Conservation (phyloP, 2,888 invertebrate species). For the Eristalinus sepulchralis region DNA sequence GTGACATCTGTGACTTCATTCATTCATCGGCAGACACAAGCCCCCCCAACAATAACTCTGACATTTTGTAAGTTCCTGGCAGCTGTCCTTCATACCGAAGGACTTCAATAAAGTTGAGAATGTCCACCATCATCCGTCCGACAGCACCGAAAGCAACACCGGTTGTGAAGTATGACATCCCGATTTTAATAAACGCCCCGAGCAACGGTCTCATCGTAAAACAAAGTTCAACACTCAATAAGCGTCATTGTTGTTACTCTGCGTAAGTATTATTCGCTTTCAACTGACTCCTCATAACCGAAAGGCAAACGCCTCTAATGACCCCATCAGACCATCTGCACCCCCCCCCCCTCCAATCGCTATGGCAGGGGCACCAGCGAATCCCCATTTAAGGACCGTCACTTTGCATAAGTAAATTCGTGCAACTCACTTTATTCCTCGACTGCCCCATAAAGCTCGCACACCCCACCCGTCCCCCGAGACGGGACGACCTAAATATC, state of each 20-base stretch:
- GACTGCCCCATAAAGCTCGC: conserved; percentile 40
- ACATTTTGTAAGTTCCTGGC: background rate
- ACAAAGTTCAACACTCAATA: background rate
- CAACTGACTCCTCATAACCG: background rate
- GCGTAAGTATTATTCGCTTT: background rate
- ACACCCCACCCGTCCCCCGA: background rate
- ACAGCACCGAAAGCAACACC: background rate
- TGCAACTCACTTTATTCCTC: conserved; percentile 40
- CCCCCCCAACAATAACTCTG: background rate
- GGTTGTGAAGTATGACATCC: background rate
- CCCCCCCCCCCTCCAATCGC: conserved; percentile 11
- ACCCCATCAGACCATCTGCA: conserved; percentile 22
- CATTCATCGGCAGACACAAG: background rate
- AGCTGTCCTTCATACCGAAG: background rate
- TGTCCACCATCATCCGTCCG: background rate
- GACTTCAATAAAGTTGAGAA: background rate
- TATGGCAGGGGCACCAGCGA: conserved; percentile 11
- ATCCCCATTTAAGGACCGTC: conserved; percentile 38
- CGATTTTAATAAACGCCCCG: background rate
- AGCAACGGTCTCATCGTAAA: background rate
- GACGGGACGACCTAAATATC: conserved; percentile 49
- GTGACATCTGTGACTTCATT: background rate
- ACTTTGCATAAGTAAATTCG: conserved; percentile 54
- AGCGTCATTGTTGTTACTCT: background rate
- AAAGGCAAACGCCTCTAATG: conserved; percentile 25